Evolutionary conservation across 2,888 invertebrate genomes (phyloP), one percentile per base, ranked within the genome.

Genomic region (Cotesia congregata): DNA sequence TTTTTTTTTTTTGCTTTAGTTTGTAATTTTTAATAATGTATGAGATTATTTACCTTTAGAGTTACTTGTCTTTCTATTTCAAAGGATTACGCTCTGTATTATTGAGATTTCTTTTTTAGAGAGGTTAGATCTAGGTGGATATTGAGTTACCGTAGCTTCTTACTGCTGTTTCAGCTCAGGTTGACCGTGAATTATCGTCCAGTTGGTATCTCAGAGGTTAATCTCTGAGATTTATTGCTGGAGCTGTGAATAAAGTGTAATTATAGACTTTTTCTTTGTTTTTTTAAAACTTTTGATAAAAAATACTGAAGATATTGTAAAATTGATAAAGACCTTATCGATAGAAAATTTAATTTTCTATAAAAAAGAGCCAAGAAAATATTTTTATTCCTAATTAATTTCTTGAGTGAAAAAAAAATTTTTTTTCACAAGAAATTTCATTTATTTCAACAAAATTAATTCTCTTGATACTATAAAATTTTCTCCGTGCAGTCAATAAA

Each of bases 171-270:
- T 50, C 64, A 61, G 50, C 61, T 71, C 73, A 76, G 71, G 76
- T 74, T 72, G 76, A 77, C 76, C 77, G 67, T 86, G 85, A 87
- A 86, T 87, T 86, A 87, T 87, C 81, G 84, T 72, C 50, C 75
- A 73, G 78, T 70, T 76, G 75, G 80, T 85, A 87, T 86, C 86
- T 85, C 81, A 79, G 79, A 81, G 75, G 79, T 74, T 79, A 84
- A 86, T 86, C 86, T 76, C 30, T 72, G 76, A 84, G 86, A 86
- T 86, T 86, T 86, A 87, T 86, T 81, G 83, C 84, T 81, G 78
- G 77, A 83, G 83, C 83, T 81, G 83, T 84, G 85, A 86, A 85
- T 85, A 84, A 83, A 85, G 83, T 81, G 84, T 86, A 86, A 87
- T 87, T 86, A 86, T 83, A 83, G 83, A 76, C 76, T 72, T 72